phyloP scores from a whole-genome alignment of 2,888 invertebrate genomes.

The Sisyra nigra region DNA sequence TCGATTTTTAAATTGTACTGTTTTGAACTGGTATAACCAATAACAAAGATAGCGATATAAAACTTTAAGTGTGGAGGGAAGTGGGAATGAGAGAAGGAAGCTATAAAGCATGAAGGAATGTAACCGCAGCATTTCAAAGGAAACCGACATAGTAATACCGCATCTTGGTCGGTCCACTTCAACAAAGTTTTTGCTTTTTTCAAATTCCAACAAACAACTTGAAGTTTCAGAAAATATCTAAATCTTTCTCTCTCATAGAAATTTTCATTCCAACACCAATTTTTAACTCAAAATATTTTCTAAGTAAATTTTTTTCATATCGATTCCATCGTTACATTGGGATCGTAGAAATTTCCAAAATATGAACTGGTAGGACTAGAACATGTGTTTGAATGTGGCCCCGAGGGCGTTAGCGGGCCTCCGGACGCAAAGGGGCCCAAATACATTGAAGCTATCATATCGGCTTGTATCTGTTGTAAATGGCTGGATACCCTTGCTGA shows the following conservation, averaged over 20 bases:
- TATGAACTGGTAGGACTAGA: conserved; percentile 3
- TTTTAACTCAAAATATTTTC: too few relatives aligned
- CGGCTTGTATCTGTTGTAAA: conserved; percentile 10
- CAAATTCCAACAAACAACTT: background rate
- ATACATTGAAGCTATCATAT: conserved; percentile 9
- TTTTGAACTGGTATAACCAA: background rate
- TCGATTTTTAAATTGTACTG: background rate
- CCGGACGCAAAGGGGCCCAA: background rate
- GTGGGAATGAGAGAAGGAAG: conserved; percentile 2
- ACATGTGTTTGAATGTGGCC: conserved; percentile 3
- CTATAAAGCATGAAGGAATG: conserved; percentile 10
- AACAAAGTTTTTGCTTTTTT: background rate
- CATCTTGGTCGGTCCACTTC: conserved; percentile 2
- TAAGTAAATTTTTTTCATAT: too few relatives aligned
- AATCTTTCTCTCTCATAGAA: background rate
- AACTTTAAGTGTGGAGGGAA: background rate
- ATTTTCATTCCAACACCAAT: background rate
- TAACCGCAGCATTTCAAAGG: conserved; percentile 8
- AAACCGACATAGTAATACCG: conserved; percentile 7
- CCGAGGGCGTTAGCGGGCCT: too few relatives aligned
- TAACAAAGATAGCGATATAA: conserved; percentile 2
- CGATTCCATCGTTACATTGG: too few relatives aligned
- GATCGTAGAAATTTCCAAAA: too few relatives aligned
- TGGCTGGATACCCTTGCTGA: conserved; percentile 9
- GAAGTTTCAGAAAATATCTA: background rate